Evolutionary conservation across 2,797 vertebrate genomes (phyloP).

Genomic region (Morus bassanus): DNA sequence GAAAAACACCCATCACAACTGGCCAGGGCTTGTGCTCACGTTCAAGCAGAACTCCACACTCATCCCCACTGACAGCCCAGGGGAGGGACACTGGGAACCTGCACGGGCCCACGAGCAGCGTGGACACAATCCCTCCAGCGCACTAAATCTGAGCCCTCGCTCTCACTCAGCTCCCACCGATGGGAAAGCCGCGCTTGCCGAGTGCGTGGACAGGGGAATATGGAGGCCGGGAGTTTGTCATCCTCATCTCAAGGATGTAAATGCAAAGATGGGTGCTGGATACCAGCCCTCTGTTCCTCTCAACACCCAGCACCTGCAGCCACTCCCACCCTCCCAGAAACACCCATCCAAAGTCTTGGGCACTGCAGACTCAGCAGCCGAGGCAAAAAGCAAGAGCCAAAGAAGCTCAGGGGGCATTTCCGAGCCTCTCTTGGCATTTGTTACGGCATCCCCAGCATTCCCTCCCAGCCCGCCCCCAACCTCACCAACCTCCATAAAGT

Average conservation of each 20-base stretch:
- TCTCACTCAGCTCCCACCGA: background rate
- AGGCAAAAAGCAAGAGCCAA: background rate
- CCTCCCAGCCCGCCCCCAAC: background rate
- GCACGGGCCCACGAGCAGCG: rapidly evolving
- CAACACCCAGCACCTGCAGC: background rate
- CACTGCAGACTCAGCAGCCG: rapidly evolving
- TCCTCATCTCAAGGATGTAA: background rate
- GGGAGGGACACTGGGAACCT: background rate
- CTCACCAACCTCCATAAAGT: slow-evolving; percentile 95
- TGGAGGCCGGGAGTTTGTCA: background rate
- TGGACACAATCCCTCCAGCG: background rate
- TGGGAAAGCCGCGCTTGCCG: rapidly evolving
- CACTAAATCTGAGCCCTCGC: background rate
- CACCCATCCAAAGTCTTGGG: background rate
- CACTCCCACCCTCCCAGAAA: background rate
- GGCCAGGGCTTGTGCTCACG: background rate
- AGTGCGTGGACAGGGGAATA: rapidly evolving
- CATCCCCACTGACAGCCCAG: background rate
- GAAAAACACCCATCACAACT: background rate
- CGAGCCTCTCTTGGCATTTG: background rate
- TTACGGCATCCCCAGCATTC: background rate
- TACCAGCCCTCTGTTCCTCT: background rate
- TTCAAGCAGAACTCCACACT: background rate
- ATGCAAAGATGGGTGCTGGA: background rate
- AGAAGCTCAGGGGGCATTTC: background rate